Base-by-base conservation (phyloP, 2,888 invertebrate genomes). In the Drosophila leonis region DNA sequence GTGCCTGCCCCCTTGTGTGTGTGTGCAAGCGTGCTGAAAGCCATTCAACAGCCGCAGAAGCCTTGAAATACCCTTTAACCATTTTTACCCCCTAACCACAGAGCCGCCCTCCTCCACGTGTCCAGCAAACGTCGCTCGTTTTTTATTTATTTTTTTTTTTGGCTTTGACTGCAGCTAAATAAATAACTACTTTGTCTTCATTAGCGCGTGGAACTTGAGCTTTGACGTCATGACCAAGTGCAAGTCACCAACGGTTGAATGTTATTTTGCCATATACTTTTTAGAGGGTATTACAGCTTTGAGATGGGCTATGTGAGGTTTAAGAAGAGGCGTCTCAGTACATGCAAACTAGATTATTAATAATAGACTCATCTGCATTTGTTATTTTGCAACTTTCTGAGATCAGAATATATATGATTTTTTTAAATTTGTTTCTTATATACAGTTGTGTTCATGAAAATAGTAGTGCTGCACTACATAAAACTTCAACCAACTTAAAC, bases 181-280 rank as follows among this genome's bases (percentile, higher is more conserved):
- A 75, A 71, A 72, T 73, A 83, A 80, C 69, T 68, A 82, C 69
- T 87, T 75, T 75, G 73, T 88, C 82, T 83, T 80, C 83, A 83
- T 83, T 83, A 87, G 65, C 63, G 70, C 54, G 63, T 48, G 54
- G 56, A 39, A 51, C 61, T 69, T 39, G 39, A 63, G 42, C 77
- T 66, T 82, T 87, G 85, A 83, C 83, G 83, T 83, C 83, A 83
- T 35, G 44, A 39, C 64, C 76, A 78, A 70, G 42, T 73, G 69
- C 73, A 77, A 78, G 78, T 77, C 63, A 49, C 41, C 37, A n/a
- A 56, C 57, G 73, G 52, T 73, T 65, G 61, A 24, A 24, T 9
- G 27, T n/a, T 54, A 15, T 15, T 67, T 24, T 24, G 2, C 7
- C 8, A 52, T 35, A 52, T 24, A 10, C 51, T 35, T 48, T 15